Conservation (phyloP, 2,888 invertebrate genomes). For the Melieria picta region DNA sequence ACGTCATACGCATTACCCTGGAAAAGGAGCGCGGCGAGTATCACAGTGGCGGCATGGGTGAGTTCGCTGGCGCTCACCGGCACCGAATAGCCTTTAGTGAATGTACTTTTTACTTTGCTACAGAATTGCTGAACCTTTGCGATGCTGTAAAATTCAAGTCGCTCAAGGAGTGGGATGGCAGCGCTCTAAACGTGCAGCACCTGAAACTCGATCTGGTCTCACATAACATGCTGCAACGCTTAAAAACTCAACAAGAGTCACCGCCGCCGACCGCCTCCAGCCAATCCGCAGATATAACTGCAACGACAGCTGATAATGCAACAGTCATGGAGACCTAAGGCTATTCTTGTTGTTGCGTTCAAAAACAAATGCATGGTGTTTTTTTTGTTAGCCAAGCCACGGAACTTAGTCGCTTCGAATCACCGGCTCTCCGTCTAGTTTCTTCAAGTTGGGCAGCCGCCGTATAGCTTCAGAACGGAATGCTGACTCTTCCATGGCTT, state of each 20-base stretch:
- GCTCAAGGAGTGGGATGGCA: constrained; percentile 64
- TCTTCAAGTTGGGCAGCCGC: constrained; percentile 79
- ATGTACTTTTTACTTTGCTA: constrained; percentile 13
- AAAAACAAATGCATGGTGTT: no score
- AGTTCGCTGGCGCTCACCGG: constrained; percentile 30
- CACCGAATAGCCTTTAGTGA: background rate
- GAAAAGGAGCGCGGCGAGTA: constrained; percentile 81
- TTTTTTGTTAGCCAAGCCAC: no score
- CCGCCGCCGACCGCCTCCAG: constrained; percentile 82
- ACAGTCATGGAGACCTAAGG: no score
- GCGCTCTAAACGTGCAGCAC: constrained; percentile 64
- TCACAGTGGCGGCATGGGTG: constrained; percentile 80
- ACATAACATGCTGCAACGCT: constrained; percentile 70
- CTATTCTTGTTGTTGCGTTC: no score
- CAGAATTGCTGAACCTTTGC: constrained; percentile 61
- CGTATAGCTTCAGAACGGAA: constrained; percentile 79
- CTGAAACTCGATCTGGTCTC: constrained; percentile 63
- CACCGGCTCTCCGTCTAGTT: constrained; percentile 81
- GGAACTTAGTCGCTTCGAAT: constrained; percentile 40
- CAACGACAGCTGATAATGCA: background rate
- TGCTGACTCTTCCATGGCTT: constrained; percentile 75
- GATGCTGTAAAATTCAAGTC: constrained; percentile 57
- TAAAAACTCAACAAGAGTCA: constrained; percentile 73
- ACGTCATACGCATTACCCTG: constrained; percentile 80
- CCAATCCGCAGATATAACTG: constrained; percentile 48